Evolutionary conservation across 2,797 vertebrate species (phyloP).

Genomic region (Odontamblyopus rebecca): DNA sequence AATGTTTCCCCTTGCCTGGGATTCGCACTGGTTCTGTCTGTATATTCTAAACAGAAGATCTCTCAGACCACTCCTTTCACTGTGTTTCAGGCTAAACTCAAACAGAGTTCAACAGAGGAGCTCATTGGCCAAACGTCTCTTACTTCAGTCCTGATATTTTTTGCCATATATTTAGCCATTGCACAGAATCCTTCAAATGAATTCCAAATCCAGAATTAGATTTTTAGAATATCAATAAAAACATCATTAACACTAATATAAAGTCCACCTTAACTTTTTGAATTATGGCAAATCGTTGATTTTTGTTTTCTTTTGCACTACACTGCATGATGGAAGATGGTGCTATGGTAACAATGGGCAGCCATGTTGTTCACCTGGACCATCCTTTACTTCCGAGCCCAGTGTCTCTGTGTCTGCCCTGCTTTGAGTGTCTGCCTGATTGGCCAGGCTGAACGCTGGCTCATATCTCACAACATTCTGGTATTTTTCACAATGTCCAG

Average conservation of each 20-base stretch:
- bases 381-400: conserved; percentile 27
- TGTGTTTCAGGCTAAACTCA: no score
- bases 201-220: neutral
- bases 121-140: no score
- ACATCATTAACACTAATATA: neutral
- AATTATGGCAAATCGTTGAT: neutral
- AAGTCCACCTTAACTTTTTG: neutral
- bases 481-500: conserved; percentile 36
- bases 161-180: neutral
- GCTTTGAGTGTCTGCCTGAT: conserved; percentile 12
- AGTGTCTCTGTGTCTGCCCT: conserved; percentile 24
- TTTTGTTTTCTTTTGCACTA: conserved; percentile 3
- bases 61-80: no score
- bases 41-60: no score
- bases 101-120: no score
- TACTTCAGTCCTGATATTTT: no score
- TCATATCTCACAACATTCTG: conserved; percentile 23
- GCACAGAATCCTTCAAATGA: neutral
- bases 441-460: conserved; percentile 10
- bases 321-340: neutral
- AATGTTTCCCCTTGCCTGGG: no score
- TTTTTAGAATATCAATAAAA: neutral
- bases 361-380: conserved; percentile 24
- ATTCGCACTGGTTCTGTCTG: no score
- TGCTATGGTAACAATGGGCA: conserved; percentile 14